Evolutionary conservation across 2,888 invertebrate species (phyloP).

Genomic region (Dorcus parallelipipedus): DNA sequence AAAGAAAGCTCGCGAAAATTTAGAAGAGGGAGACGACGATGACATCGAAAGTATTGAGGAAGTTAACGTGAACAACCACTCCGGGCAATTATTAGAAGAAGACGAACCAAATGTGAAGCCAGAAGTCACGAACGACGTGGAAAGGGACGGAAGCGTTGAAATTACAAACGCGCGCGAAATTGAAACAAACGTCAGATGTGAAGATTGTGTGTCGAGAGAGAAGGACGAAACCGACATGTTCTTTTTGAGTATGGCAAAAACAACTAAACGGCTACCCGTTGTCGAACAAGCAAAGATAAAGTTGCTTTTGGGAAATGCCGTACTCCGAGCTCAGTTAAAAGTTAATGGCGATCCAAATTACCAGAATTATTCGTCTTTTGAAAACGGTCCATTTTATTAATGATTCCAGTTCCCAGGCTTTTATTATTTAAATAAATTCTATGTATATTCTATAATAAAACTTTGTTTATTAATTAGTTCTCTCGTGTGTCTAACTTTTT

Average conservation of each 20-base stretch:
- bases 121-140: neutral
- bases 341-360: no score
- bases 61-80: neutral
- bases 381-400: no score
- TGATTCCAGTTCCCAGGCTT: no score
- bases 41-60: neutral
- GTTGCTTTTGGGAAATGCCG: slow-evolving; percentile 5
- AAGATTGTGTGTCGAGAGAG: no score
- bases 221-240: slow-evolving; percentile 11
- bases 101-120: neutral
- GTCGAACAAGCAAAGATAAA: slow-evolving; percentile 11
- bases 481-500: no score
- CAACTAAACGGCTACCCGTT: slow-evolving; percentile 8
- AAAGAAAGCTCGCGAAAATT: neutral
- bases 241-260: slow-evolving; percentile 13
- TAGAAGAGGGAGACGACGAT: slow-evolving; percentile 3
- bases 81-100: neutral
- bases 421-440: no score
- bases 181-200: no score
- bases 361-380: no score
- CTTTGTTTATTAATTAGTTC: neutral
- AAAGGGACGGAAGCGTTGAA: neutral
- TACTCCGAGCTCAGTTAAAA: slow-evolving; percentile 2
- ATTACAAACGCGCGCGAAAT: no score
- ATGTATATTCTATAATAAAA: no score